phyloP scores from a whole-genome alignment of 2,113 vertebrate genomes.

The Heterochromis multidens region DNA sequence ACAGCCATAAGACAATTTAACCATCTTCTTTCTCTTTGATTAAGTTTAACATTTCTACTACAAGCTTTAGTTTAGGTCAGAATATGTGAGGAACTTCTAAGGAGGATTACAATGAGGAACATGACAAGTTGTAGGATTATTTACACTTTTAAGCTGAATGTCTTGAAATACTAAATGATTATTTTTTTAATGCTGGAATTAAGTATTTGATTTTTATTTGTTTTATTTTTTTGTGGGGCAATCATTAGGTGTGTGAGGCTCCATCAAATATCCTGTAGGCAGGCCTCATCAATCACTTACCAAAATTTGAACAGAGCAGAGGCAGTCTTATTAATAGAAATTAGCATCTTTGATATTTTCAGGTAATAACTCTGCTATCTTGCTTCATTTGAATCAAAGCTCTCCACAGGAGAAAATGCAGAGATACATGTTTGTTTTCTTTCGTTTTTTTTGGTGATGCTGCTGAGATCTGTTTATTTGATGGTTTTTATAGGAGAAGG shows the following conservation, averaged over 20 bases:
- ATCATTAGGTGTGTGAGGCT: not conserved
- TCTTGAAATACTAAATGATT: not conserved
- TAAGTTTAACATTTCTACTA: not conserved
- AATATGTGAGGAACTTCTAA: not conserved
- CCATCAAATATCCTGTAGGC: constrained; percentile 14
- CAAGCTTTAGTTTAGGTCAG: not conserved
- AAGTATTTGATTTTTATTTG: not conserved
- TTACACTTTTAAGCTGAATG: not conserved
- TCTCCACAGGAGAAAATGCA: not conserved
- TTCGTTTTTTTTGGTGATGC: not conserved
- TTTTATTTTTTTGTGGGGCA: not conserved
- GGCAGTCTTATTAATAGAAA: constrained; percentile 44
- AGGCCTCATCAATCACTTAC: constrained; percentile 37
- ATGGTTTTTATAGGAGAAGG: not conserved
- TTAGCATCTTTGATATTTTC: constrained; percentile 36
- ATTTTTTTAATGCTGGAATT: not conserved
- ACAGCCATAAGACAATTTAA: not conserved
- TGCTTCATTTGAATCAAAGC: constrained; percentile 19
- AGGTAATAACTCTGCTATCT: constrained; percentile 14
- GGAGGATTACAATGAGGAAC: not conserved
- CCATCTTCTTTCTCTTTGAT: not conserved
- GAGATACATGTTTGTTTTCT: not conserved
- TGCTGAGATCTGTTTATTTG: not conserved
- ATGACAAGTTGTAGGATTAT: not conserved
- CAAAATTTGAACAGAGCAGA: constrained; percentile 34